These are phyloP conservation scores for Sorex araneus DNA, from an alignment of 2,113 vertebrate species.

Conservation along the genomic window DNA sequence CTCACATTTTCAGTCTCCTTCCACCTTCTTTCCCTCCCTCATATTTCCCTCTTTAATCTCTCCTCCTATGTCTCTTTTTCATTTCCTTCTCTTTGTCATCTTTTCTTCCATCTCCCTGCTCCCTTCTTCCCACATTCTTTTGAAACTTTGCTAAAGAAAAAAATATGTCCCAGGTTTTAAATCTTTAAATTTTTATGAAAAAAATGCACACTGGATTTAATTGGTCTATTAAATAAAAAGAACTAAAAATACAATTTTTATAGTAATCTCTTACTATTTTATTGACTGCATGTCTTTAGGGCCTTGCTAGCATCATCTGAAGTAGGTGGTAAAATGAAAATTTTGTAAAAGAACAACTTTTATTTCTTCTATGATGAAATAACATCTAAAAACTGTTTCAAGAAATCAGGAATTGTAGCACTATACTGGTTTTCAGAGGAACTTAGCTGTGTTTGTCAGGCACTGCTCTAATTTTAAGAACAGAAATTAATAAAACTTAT, in stretches of 20 bases:
- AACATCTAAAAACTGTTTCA: neutral
- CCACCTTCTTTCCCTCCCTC: neutral
- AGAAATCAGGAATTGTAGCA: neutral
- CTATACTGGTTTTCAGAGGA: neutral
- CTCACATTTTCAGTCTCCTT: neutral
- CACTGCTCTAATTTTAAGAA: neutral
- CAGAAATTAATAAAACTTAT: neutral
- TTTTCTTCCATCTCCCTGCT: slow-evolving; percentile 14
- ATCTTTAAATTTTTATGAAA: slow-evolving; percentile 66
- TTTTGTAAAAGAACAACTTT: neutral
- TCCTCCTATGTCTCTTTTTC: too few species aligned
- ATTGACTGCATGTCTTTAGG: slow-evolving; percentile 26
- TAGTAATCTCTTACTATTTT: slow-evolving; percentile 58
- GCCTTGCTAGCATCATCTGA: neutral
- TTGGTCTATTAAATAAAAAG: slow-evolving; percentile 67
- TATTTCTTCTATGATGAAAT: slow-evolving; percentile 23
- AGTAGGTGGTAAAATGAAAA: slow-evolving; percentile 5
- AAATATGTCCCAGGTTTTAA: slow-evolving; percentile 75
- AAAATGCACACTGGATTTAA: slow-evolving; percentile 64
- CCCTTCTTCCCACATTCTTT: slow-evolving; percentile 59
- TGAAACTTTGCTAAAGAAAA: slow-evolving; percentile 44
- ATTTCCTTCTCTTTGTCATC: neutral
- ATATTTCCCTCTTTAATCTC: neutral
- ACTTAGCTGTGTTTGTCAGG: neutral
- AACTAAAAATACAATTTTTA: slow-evolving; percentile 62